A percentile compares a stretch with the other conserved stretches of the same genome.
Evolutionary conservation across 2,888 invertebrate genomes (phyloP).

Genomic region (Zelleria hepariella): DNA sequence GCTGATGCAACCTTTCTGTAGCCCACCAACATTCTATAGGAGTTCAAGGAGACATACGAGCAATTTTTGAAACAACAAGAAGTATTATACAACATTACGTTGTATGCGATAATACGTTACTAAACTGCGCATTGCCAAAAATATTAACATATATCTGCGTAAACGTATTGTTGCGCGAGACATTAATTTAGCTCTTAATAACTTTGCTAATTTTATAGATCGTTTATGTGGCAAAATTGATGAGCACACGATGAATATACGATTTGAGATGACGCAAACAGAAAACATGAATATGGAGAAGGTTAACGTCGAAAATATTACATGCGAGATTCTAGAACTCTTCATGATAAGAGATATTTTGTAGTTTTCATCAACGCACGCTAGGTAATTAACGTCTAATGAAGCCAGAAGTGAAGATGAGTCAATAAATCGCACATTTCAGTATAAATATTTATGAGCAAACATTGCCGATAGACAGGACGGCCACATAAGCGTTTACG

Average conservation of each 20-base stretch:
- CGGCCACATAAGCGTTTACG: neutral
- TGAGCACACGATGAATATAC: neutral
- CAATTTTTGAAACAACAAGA: neutral
- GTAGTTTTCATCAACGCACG: neutral
- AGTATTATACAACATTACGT: neutral
- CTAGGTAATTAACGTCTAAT: neutral
- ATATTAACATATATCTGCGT: neutral
- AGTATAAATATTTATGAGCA: neutral
- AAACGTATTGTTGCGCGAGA: neutral
- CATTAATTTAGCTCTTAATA: neutral
- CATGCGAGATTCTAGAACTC: neutral
- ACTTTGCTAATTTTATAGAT: neutral
- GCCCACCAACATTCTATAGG: neutral
- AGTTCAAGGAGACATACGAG: neutral
- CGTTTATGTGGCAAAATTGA: neutral
- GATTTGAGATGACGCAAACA: neutral
- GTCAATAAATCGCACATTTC: neutral
- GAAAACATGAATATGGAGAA: neutral
- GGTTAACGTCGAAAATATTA: neutral
- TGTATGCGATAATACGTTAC: neutral
- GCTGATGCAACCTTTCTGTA: neutral
- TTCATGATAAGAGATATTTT: neutral
- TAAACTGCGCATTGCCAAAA: neutral
- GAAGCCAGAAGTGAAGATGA: neutral
- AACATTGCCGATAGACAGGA: neutral